Evolutionary conservation across 2,888 invertebrate species (phyloP).

Genomic region (Meganola albula): DNA sequence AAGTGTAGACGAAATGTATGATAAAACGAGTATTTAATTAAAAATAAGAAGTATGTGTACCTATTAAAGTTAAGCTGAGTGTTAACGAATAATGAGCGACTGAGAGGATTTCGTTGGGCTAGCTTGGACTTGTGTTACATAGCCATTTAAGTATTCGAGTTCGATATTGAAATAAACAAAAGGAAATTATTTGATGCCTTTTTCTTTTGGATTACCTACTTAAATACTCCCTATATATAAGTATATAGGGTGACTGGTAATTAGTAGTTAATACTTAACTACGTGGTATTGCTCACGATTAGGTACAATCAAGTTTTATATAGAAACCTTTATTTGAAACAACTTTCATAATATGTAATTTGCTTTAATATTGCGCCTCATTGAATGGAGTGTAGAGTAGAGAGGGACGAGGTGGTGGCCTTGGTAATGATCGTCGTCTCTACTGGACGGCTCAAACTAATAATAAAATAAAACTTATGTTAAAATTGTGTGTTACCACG

Average conservation of each 20-base stretch:
- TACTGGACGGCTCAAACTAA: too few relatives aligned
- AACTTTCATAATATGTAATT: too few relatives aligned
- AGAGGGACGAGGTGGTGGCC: too few relatives aligned
- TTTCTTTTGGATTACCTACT: slow-evolving; percentile 21
- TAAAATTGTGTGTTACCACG: too few relatives aligned
- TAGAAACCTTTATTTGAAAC: too few relatives aligned
- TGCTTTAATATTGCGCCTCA: too few relatives aligned
- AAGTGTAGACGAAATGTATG: slow-evolving; percentile 14
- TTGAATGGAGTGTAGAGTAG: too few relatives aligned
- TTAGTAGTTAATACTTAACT: too few relatives aligned
- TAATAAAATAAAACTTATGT: too few relatives aligned
- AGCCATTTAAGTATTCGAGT: slow-evolving; percentile 71
- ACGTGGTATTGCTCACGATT: too few relatives aligned
- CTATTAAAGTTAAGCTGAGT: slow-evolving; percentile 29
- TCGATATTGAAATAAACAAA: slow-evolving; percentile 70
- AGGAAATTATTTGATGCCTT: slow-evolving; percentile 50
- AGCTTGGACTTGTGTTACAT: slow-evolving; percentile 73
- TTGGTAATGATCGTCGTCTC: too few relatives aligned
- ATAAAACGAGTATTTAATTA: slow-evolving; percentile 25
- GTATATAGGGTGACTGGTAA: neutral
- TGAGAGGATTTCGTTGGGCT: slow-evolving; percentile 38
- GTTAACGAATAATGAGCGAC: slow-evolving; percentile 32
- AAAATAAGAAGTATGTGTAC: slow-evolving; percentile 30
- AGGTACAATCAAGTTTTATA: too few relatives aligned
- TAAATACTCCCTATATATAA: neutral